phyloP scores from a whole-genome alignment of 2,888 invertebrate genomes.

The Pachymerium ferrugineum region DNA sequence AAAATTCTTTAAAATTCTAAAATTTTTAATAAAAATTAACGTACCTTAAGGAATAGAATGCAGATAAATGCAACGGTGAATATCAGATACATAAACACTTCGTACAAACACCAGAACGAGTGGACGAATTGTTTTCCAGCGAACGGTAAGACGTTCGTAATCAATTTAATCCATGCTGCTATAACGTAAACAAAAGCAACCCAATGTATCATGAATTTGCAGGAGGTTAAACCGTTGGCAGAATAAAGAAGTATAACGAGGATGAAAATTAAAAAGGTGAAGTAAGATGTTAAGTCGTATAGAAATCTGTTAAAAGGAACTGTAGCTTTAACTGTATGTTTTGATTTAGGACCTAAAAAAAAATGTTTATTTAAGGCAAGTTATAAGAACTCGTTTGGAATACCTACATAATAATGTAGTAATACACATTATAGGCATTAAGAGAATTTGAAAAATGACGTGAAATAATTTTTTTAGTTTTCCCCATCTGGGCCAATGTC shows the following conservation, averaged over 20 bases:
- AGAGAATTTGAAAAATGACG: background rate
- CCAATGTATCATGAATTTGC: background rate
- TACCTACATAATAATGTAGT: background rate
- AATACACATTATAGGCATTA: background rate
- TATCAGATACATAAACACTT: background rate
- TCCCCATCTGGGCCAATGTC: background rate
- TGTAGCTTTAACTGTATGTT: background rate
- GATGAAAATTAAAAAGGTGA: background rate
- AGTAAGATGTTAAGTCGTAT: background rate
- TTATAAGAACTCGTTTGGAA: too few species aligned
- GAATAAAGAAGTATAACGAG: background rate
- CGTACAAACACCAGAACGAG: background rate
- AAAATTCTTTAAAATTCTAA: background rate
- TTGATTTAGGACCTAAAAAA: background rate
- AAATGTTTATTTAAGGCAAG: background rate
- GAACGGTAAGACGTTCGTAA: background rate
- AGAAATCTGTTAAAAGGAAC: background rate
- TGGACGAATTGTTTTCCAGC: background rate
- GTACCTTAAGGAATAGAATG: background rate
- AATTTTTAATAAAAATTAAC: background rate
- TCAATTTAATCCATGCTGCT: background rate
- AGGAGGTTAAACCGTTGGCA: background rate
- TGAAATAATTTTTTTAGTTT: background rate
- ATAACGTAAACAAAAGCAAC: background rate
- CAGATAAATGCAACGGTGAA: background rate